Percentiles rank a stretch among this genome's conserved stretches.
These are phyloP conservation scores for Kuschelorhynchus macadamiae DNA, from an alignment of 2,888 invertebrate genomes.

Conservation along the genomic window DNA sequence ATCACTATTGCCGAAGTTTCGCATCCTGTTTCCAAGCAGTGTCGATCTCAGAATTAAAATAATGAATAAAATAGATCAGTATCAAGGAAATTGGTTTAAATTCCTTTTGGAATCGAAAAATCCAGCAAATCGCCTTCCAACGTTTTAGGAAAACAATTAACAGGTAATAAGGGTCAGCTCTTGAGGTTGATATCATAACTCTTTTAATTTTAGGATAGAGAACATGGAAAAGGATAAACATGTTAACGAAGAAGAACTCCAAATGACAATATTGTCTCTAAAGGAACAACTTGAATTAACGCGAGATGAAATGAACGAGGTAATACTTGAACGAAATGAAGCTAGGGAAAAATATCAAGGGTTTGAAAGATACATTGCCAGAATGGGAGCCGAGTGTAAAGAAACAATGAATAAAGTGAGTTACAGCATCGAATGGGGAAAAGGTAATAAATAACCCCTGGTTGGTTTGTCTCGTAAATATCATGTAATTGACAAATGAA, in stretches of 20 bases:
- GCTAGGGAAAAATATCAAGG: conserved; percentile 55
- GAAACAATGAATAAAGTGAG: conserved; percentile 54
- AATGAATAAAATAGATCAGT: too few relatives aligned
- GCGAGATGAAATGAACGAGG: conserved; percentile 41
- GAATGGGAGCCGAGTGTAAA: conserved; percentile 54
- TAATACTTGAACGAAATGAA: conserved; percentile 49
- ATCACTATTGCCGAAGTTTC: too few relatives aligned
- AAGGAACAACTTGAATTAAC: conserved; percentile 53
- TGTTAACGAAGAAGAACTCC: conserved; percentile 51
- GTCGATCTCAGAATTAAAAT: too few relatives aligned
- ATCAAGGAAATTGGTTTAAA: not conserved
- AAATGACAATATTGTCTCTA: conserved; percentile 48
- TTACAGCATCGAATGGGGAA: conserved; percentile 58
- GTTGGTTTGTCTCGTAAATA: conserved; percentile 3
- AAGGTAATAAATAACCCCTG: too few relatives aligned
- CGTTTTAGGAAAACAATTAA: too few relatives aligned
- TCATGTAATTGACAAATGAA: too few relatives aligned
- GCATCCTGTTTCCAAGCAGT: too few relatives aligned
- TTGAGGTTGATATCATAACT: conserved; percentile 66
- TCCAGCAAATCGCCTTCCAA: too few relatives aligned
- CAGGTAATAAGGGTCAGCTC: too few relatives aligned
- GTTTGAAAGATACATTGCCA: conserved; percentile 57
- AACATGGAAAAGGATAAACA: conserved; percentile 55
- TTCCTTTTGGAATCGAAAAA: too few relatives aligned
- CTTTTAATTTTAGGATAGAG: conserved; percentile 63